Evolutionary conservation across 2,113 vertebrate genomes (phyloP).

Genomic region (Apistogramma diplotaenia): DNA sequence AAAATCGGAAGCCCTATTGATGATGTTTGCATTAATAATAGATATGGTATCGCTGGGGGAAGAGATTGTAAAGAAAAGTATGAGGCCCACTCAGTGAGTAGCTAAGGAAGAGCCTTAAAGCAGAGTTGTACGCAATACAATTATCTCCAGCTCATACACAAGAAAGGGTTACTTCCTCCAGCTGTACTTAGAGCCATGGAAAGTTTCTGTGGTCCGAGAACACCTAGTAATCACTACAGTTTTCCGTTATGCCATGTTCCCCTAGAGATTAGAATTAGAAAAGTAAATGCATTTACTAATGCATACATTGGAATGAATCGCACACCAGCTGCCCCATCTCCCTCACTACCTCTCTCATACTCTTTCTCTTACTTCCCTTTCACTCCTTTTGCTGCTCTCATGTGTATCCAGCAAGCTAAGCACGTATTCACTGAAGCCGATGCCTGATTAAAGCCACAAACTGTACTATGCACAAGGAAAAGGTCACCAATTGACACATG

Average conservation of each 20-base stretch:
- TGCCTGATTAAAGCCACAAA: constrained; percentile 59
- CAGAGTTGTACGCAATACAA: neutral
- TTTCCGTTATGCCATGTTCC: constrained; percentile 35
- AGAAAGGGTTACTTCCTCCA: neutral
- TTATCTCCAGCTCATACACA: neutral
- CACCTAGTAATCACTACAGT: constrained; percentile 48
- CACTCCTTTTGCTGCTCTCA: constrained; percentile 12
- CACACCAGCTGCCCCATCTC: constrained; percentile 4
- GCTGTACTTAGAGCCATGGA: neutral
- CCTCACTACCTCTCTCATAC: neutral
- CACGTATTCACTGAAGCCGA: constrained; percentile 20
- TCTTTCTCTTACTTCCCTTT: neutral
- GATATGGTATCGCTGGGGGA: constrained; percentile 19
- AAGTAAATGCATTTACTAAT: constrained; percentile 58
- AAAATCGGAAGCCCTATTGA: constrained; percentile 45
- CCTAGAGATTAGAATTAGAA: constrained; percentile 50
- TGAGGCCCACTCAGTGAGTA: neutral
- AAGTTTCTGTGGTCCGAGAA: neutral
- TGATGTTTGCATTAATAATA: constrained; percentile 69
- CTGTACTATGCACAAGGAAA: constrained; percentile 43
- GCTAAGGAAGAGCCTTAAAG: neutral
- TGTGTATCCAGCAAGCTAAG: constrained; percentile 35
- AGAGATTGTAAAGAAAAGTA: constrained; percentile 20
- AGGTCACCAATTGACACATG: constrained; percentile 57
- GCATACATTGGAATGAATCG: constrained; percentile 56